These are phyloP conservation scores for Talpa occidentalis DNA, from an alignment of 2,113 vertebrate genomes.

Conservation along the genomic window DNA sequence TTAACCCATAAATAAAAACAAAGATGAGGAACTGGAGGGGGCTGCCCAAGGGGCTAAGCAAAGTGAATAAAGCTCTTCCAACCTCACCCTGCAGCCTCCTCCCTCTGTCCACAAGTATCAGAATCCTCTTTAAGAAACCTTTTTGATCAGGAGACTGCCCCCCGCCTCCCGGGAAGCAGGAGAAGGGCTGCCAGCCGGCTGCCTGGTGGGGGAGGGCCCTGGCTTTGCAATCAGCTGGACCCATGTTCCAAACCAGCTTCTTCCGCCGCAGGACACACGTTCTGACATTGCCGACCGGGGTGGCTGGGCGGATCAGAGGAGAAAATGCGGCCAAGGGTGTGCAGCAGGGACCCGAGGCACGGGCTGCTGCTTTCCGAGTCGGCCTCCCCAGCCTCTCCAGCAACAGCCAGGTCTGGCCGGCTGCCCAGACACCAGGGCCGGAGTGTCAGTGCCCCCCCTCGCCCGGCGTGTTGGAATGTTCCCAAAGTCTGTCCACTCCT, in stretches of 20 bases:
- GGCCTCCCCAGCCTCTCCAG: background rate
- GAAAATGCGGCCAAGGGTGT: background rate
- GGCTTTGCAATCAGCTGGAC: background rate
- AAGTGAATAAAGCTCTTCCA: background rate
- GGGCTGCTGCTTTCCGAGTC: background rate
- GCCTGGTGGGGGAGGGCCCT: background rate
- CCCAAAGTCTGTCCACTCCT: fast-evolving
- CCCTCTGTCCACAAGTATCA: background rate
- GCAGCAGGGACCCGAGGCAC: background rate
- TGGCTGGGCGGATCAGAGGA: fast-evolving
- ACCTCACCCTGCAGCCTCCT: background rate
- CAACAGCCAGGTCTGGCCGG: background rate
- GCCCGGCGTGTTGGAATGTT: background rate
- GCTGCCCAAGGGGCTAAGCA: background rate
- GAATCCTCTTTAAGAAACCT: background rate
- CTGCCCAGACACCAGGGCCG: background rate
- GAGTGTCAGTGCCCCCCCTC: background rate
- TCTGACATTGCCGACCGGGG: background rate
- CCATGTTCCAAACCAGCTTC: background rate
- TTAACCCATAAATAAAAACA: too few species aligned
- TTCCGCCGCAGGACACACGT: background rate
- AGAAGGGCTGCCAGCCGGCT: background rate
- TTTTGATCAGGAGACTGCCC: background rate
- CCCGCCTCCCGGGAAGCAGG: background rate
- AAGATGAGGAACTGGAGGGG: too few species aligned